Conservation (phyloP, 2,888 invertebrate species). For the Meteorus colon region DNA sequence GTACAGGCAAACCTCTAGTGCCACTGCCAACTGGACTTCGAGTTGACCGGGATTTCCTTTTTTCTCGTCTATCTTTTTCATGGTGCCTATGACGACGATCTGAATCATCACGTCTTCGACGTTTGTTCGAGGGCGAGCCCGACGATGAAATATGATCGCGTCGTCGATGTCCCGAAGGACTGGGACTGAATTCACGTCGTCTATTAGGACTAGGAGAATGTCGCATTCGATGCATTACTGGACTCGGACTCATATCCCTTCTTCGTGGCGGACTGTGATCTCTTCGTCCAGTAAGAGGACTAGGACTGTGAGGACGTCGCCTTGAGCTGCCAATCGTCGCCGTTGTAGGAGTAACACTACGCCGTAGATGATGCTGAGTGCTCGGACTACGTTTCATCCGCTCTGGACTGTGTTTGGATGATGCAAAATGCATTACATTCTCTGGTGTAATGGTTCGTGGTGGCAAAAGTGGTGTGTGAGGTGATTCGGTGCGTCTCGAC, state of each 20-base stretch:
- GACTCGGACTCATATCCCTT: constrained; percentile 65
- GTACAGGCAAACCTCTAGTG: constrained; percentile 61
- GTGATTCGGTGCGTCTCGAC: constrained; percentile 75
- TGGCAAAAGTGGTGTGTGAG: constrained; percentile 81
- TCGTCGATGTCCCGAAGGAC: constrained; percentile 62
- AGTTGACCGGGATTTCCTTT: constrained; percentile 71
- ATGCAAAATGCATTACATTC: constrained; percentile 4
- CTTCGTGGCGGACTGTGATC: constrained; percentile 61
- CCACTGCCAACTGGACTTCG: constrained; percentile 62
- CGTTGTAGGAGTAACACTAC: constrained; percentile 56
- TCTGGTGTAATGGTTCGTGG: constrained; percentile 66
- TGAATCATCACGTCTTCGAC: constrained; percentile 71
- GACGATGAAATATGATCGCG: constrained; percentile 62
- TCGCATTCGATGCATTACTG: constrained; percentile 59
- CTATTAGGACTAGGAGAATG: constrained; percentile 67
- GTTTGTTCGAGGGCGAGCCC: constrained; percentile 69
- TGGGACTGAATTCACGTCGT: constrained; percentile 66
- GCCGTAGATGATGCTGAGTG: constrained; percentile 53
- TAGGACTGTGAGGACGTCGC: constrained; percentile 69
- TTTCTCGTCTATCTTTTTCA: constrained; percentile 73
- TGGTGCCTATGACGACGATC: constrained; percentile 74
- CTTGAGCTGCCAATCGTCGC: constrained; percentile 53
- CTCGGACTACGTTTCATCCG: constrained; percentile 58
- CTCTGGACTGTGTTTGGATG: constrained; percentile 55
- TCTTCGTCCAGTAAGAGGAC: constrained; percentile 61